Evolutionary conservation across 2,888 invertebrate species (phyloP).

Genomic region (Diaphora mendica): DNA sequence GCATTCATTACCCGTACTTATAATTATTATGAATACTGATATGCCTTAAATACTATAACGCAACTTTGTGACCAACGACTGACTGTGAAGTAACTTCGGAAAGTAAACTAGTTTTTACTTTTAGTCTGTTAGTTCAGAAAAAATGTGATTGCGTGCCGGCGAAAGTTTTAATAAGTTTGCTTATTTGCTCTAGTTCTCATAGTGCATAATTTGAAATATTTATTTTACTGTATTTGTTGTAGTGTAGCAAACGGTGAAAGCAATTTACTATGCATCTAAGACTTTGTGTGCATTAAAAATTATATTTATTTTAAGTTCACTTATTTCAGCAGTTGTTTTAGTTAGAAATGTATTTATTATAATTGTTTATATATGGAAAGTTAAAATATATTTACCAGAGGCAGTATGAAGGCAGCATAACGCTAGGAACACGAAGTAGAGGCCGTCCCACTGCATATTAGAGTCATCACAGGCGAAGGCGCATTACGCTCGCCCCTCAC

Average conservation of each 20-base stretch:
- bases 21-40: no score
- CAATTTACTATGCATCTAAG: slow-evolving; percentile 16
- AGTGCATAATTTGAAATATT: slow-evolving; percentile 27
- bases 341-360: slow-evolving; percentile 1
- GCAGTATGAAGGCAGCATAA: slow-evolving; percentile 81
- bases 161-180: slow-evolving; percentile 15
- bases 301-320: slow-evolving; percentile 13
- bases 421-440: slow-evolving; percentile 82
- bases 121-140: slow-evolving; percentile 8
- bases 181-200: slow-evolving; percentile 20
- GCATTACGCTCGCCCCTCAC: slow-evolving; percentile 75
- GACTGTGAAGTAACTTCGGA: no score
- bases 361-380: not conserved
- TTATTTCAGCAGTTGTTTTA: not conserved
- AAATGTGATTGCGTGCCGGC: slow-evolving; percentile 32
- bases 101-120: no score
- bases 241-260: slow-evolving; percentile 9
- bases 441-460: slow-evolving; percentile 83
- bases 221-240: not conserved
- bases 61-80: no score
- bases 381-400: slow-evolving; percentile 67
- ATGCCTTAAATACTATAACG: no score
- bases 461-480: slow-evolving; percentile 80
- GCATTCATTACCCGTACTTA: no score
- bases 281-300: slow-evolving; percentile 11